Evolutionary conservation across 2,113 vertebrate species (phyloP).

Genomic region (Corapipo altera): DNA sequence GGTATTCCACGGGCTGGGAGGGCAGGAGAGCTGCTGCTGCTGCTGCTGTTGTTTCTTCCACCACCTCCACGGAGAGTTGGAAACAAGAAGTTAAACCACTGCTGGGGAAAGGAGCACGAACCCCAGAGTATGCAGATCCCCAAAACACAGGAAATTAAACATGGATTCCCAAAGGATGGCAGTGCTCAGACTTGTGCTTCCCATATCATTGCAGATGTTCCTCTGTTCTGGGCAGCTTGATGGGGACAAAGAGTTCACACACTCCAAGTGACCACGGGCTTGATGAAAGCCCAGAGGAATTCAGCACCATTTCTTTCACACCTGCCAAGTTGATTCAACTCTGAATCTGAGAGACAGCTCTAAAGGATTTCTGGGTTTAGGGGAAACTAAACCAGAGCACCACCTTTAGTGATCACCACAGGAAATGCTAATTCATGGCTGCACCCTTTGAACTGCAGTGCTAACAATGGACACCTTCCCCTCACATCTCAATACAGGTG

Average conservation of each 20-base stretch:
- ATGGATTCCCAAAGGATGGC: background rate
- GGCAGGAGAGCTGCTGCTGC: background rate
- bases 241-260: background rate
- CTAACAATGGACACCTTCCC: background rate
- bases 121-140: background rate
- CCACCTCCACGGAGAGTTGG: background rate
- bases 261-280: background rate
- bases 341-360: background rate
- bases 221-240: background rate
- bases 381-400: background rate
- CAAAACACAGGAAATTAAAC: background rate
- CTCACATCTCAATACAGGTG: background rate
- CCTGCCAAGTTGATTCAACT: background rate
- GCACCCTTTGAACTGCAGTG: background rate
- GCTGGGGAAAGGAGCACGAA: background rate
- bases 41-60: background rate
- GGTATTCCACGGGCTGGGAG: background rate
- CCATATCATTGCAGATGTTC: background rate
- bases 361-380: background rate
- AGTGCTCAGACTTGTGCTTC: background rate
- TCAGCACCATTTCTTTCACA: background rate
- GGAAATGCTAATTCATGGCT: background rate
- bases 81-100: background rate
- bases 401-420: background rate
- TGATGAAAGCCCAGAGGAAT: background rate